Base-by-base conservation (phyloP, 1,140 invertebrate species). In the Mya arenaria region DNA sequence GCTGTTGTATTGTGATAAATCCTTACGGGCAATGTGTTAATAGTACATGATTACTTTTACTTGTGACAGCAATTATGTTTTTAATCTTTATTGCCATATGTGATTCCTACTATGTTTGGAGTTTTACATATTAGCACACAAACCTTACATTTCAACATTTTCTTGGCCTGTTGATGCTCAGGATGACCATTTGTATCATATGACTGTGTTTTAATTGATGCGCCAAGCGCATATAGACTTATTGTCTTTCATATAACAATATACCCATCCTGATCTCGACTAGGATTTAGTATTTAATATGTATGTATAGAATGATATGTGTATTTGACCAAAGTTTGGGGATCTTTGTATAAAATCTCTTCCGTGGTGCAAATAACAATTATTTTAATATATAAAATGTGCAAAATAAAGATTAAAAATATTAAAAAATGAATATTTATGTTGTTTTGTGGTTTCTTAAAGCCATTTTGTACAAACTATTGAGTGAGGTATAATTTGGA, bases 301-400 rank as follows among this genome's bases (percentile, higher is more conserved):
- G 63, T 78, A 78, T 69, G 48, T 36, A 60, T 80, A 60, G 48
- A 80, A 69, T 80, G 75, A 62, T 68, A 79, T 79, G 77, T 80
- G 63, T 80, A 66, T 80, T 80, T 80, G 65, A 80, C 77, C 77
- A 69, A 80, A 69, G 77, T 80, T 60, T 19, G 32, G 66, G 62
- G 65, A 39, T 34, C n/a, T n/a, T n/a, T 39, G 28, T 60, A 23
- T 44, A 60, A 60, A 34, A 71, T 58, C 77, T 52, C 52, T 68
- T 3, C 55, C 19, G 17, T 41, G 77, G 77, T 80, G 66, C 55
- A 80, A 68, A 62, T 71, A 80, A 69, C 37, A 65, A 66, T 28
- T 80, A 80, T 80, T 80, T 80, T 80, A 80, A 69, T 80, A 80
- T 80, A 80, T 69, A 80, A 80, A 69, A 79, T 66, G 77, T 80